Conservation (phyloP, 2,888 invertebrate genomes). For the Tenodera sinensis region DNA sequence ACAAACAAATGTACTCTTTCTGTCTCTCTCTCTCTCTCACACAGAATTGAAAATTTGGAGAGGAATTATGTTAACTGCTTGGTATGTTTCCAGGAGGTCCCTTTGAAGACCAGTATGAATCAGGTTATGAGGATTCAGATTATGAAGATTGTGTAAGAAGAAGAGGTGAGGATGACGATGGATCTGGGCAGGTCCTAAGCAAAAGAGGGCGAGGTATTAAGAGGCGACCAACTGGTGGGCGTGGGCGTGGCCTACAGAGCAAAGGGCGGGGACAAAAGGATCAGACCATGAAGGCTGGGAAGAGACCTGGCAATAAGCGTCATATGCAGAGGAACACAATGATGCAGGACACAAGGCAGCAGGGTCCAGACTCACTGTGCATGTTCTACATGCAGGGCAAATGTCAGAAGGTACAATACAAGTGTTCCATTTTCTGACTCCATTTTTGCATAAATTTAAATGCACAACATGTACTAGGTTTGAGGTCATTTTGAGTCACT, state of each 20-base stretch:
- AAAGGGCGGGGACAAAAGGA: not conserved
- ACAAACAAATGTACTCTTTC: too few species aligned
- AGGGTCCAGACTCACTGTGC: constrained; percentile 71
- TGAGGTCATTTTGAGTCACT: too few species aligned
- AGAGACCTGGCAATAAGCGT: constrained; percentile 43
- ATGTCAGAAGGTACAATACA: constrained; percentile 61
- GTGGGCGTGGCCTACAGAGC: not conserved
- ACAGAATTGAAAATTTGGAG: not conserved
- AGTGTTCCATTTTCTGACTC: not conserved
- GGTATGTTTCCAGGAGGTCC: not conserved
- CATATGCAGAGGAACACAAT: constrained; percentile 49
- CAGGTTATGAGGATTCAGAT: constrained; percentile 24
- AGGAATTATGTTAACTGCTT: not conserved
- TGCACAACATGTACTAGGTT: too few species aligned
- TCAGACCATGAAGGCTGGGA: constrained; percentile 38
- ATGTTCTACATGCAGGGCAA: constrained; percentile 86
- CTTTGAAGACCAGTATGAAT: constrained; percentile 26
- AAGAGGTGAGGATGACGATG: not conserved
- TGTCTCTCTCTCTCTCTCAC: too few species aligned
- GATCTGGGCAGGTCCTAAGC: not conserved
- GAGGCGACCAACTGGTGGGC: constrained; percentile 39
- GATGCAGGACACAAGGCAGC: constrained; percentile 46
- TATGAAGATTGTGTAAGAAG: constrained; percentile 2
- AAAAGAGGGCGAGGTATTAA: constrained; percentile 1
- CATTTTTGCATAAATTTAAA: too few species aligned